Evolutionary conservation across 2,888 invertebrate genomes (phyloP), one percentile per base, ranked within the genome.

Genomic region (Callimorpha dominula): DNA sequence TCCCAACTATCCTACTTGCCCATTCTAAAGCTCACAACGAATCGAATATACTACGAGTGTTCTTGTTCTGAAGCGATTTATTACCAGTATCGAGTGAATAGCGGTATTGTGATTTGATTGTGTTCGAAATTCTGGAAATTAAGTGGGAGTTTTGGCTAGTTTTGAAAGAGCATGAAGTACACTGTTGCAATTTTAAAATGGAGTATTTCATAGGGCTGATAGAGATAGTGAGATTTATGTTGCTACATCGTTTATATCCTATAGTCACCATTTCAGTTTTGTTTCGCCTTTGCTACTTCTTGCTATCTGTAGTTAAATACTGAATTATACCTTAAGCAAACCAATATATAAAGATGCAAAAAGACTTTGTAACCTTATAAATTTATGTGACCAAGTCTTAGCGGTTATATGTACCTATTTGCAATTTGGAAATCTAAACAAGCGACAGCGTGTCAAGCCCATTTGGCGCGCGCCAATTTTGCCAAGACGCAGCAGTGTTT

Each of bases 41-140:
- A 82, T 87, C 85, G 79, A 84, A 84, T 84, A 81, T 79, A 78
- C 73, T 76, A 77, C 73, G 73, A 74, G 75, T 71, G 78, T 70
- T 76, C 78, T 74, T 74, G 77, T 82, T 83, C 80, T 74, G 64
- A 73, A 84, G 79, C 86, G 81, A 87, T 87, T 87, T 86, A 86
- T 87, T 83, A 78, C 76, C 57, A 64, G 77, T 78, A 65, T 75
- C 65, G 60, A 68, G 65, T 77, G 74, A 71, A 71, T 52, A 54
- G 67, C 57, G 65, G 70, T 67, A 66, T 70, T 73, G 73, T 70
- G 70, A 67, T 67, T 70, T 73, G 67, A 73, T 70, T 73, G 70
- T 70, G 50, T 65, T 43, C 17, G 46, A 66, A 68, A 46, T 54
- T 14, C 43, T n/a, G 17, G 31, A 40, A 63, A 63, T 69, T 69